Percentiles rank a stretch among this genome's conserved stretches.
phyloP scores from a whole-genome alignment of 2,113 vertebrate species.

The Poicephalus gulielmi region DNA sequence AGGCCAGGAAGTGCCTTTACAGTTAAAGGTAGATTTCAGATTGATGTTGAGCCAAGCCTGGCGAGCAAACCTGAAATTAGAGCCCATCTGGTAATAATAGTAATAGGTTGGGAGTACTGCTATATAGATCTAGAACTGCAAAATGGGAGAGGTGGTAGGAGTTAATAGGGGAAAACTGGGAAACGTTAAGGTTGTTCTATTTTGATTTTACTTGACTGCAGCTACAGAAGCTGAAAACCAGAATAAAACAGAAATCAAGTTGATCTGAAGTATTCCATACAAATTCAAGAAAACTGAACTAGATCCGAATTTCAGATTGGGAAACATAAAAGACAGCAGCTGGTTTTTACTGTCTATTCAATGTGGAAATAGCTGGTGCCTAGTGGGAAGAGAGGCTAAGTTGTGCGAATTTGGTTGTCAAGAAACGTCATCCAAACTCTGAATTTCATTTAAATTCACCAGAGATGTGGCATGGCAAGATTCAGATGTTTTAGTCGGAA shows the following conservation, averaged over 20 bases:
- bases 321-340: neutral
- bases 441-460: slow-evolving; percentile 15
- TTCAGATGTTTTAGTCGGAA: neutral
- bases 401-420: neutral
- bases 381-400: neutral
- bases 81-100: slow-evolving; percentile 5
- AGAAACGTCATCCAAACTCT: neutral
- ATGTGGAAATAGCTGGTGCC: slow-evolving; percentile 3
- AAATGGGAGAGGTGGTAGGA: neutral
- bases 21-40: neutral
- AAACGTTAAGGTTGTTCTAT: neutral
- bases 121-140: neutral
- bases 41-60: slow-evolving; percentile 5
- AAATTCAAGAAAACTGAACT: neutral
- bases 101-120: neutral
- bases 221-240: neutral
- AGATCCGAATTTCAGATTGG: neutral
- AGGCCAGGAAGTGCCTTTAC: neutral
- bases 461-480: neutral
- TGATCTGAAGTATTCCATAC: neutral
- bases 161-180: neutral
- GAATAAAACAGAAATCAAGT: neutral
- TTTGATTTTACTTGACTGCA: neutral
- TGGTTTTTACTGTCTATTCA: neutral
- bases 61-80: slow-evolving; percentile 17